Conservation (phyloP, 2,113 vertebrate genomes). For the Perca flavescens region DNA sequence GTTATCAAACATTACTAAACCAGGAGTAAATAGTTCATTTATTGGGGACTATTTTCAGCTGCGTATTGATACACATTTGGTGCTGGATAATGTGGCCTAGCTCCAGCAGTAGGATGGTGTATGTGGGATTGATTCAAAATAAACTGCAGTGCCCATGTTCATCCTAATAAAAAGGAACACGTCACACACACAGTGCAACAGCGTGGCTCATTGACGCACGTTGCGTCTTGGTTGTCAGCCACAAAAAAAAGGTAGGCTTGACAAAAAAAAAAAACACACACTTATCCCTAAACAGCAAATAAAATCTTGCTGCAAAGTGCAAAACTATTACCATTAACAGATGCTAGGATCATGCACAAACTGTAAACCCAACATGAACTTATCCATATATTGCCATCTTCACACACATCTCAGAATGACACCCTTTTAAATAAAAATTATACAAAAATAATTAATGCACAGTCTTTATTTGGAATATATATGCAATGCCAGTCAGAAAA, state of each 20-base stretch:
- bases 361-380: not conserved
- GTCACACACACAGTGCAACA: not conserved
- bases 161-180: not conserved
- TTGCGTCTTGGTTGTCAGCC: not conserved
- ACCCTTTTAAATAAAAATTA: not conserved
- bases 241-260: not conserved
- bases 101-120: too few relatives aligned
- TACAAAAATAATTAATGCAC: conserved; percentile 38
- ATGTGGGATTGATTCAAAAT: too few relatives aligned
- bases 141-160: too few relatives aligned
- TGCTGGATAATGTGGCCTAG: too few relatives aligned
- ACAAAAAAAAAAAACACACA: not conserved
- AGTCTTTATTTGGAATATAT: conserved; percentile 75
- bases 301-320: not conserved
- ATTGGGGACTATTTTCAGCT: too few relatives aligned
- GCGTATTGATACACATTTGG: too few relatives aligned
- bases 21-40: too few relatives aligned
- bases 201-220: not conserved
- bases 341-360: not conserved
- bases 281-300: not conserved
- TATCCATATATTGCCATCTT: not conserved
- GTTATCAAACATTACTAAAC: too few relatives aligned
- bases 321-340: not conserved
- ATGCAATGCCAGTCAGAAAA: conserved; percentile 9
- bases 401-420: not conserved